Percentiles rank a stretch among this genome's conserved stretches.
These are phyloP conservation scores for Osmerus mordax DNA, from an alignment of 2,113 vertebrate species.

Conservation along the genomic window DNA sequence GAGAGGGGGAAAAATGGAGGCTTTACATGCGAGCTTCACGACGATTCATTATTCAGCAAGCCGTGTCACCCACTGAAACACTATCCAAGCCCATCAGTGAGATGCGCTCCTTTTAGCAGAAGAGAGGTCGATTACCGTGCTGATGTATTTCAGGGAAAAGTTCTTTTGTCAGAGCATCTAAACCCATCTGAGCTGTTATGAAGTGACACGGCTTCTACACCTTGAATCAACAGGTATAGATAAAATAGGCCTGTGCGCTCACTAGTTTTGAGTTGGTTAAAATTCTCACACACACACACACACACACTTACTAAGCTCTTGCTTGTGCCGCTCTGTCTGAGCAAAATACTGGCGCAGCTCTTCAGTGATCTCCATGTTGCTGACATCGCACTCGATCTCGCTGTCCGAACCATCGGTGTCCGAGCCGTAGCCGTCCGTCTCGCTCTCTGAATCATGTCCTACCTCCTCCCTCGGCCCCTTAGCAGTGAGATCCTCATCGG, in stretches of 20 bases:
- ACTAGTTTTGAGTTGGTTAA: not conserved
- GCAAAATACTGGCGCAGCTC: conserved; percentile 93
- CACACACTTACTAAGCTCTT: conserved; percentile 84
- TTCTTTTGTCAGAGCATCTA: too few species aligned
- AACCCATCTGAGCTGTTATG: too few species aligned
- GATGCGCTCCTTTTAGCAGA: too few species aligned
- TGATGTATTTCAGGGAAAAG: too few species aligned
- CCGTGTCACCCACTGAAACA: too few species aligned
- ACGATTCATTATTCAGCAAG: not conserved
- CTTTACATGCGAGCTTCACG: not conserved
- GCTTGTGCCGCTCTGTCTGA: conserved; percentile 83
- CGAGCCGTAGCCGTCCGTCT: conserved; percentile 51
- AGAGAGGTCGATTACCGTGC: too few species aligned
- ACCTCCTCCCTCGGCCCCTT: not conserved
- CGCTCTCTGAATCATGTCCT: not conserved
- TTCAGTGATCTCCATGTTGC: conserved; percentile 93
- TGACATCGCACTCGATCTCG: conserved; percentile 85
- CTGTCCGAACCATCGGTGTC: conserved; percentile 58
- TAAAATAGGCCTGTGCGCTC: not conserved
- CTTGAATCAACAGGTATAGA: not conserved
- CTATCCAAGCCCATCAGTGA: too few species aligned
- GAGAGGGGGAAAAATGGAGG: not conserved
- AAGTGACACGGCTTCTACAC: not conserved
- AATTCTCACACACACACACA: not conserved
- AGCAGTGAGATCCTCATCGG: not conserved